These are phyloP conservation scores for Parochlus steinenii DNA, from an alignment of 2,888 invertebrate species.

Conservation along the genomic window DNA sequence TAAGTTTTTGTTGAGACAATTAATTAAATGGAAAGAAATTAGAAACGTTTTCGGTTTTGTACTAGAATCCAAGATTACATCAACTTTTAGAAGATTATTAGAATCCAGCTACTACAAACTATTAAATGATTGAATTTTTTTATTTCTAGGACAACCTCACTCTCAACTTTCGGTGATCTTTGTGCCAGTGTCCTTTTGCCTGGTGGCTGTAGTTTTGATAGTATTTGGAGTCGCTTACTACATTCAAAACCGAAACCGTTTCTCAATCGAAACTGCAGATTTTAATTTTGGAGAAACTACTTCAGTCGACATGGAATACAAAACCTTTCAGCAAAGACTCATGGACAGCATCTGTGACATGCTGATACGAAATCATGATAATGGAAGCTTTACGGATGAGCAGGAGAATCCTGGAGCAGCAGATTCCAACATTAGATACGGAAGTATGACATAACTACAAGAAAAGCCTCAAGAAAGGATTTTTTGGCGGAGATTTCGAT, in stretches of 20 bases:
- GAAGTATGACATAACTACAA: conserved; percentile 1
- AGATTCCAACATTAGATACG: conserved; percentile 4
- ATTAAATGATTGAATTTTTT: conserved; percentile 10
- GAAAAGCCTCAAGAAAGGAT: too few species aligned
- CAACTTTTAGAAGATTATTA: conserved; percentile 10
- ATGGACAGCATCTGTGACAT: conserved; percentile 56
- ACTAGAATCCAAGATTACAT: conserved; percentile 9
- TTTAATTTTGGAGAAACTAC: conserved; percentile 71
- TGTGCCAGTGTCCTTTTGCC: conserved; percentile 67
- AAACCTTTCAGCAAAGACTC: conserved; percentile 68
- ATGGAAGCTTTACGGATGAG: conserved; percentile 3
- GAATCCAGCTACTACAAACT: conserved; percentile 7
- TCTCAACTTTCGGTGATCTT: conserved; percentile 77
- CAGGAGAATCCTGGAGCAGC: background rate
- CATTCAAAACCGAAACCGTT: conserved; percentile 61
- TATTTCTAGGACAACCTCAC: conserved; percentile 49
- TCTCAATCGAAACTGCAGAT: conserved; percentile 74
- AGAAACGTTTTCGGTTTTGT: conserved; percentile 12
- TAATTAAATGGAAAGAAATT: background rate
- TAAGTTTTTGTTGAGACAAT: conserved; percentile 25
- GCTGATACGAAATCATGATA: conserved; percentile 31
- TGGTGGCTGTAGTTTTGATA: conserved; percentile 65
- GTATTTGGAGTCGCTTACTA: conserved; percentile 81
- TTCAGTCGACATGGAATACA: conserved; percentile 66
- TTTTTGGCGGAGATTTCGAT: too few species aligned